Base-by-base conservation (phyloP, 2,113 vertebrate genomes). In the Ornithorhynchus anatinus region DNA sequence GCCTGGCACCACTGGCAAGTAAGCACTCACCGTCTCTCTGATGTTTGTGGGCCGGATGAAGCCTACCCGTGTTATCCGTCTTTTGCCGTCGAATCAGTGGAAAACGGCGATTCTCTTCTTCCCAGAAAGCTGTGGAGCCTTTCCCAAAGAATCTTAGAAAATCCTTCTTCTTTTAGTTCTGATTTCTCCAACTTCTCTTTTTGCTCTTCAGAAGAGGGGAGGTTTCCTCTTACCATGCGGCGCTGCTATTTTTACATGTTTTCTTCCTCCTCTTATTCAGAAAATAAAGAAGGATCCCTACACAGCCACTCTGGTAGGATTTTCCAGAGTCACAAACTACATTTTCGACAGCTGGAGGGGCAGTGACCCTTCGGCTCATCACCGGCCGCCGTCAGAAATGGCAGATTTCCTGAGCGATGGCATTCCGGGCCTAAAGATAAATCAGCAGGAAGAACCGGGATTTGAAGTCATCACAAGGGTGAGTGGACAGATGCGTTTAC, bases 401-500 rank as follows among this genome's bases (percentile, higher is more conserved):
- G 96, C 96, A 1, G 95, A 98, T 79, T 91, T 97, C 59, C 87
- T 98, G 73, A 95, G 91, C 22, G 97, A 99, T 77, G 91, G 96
- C 58, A 97, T 99, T 86, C 95, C 96, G 20, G 97, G 95, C 2
- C 91, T 99, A 75, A 97, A 98, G 89, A 98, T 99, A 88, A 97
- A 98, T 88, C 97, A 99, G 66, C 97, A 99, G 88, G 96, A 98
- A 81, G 98, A 99, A 80, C 97, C 96, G 1, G 98, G 98, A 67
- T 99, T 99, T 68, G 98, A 99, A 94, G 97, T 99, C 86, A 97
- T 99, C 90, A 99, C 96, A 77, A 94, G 95, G 88, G 98, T 99
- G 85, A 97, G 96, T 93, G 4, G 63, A 67, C 36, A 72, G 66
- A 68, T 50, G 20, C 57, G 6, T 72, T 67, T 56, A 31, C 29